A percentile compares a stretch with the other conserved stretches of the same genome.
These are phyloP conservation scores for Hyalella azteca DNA, from an alignment of 2,888 invertebrate genomes.

Conservation along the genomic window DNA sequence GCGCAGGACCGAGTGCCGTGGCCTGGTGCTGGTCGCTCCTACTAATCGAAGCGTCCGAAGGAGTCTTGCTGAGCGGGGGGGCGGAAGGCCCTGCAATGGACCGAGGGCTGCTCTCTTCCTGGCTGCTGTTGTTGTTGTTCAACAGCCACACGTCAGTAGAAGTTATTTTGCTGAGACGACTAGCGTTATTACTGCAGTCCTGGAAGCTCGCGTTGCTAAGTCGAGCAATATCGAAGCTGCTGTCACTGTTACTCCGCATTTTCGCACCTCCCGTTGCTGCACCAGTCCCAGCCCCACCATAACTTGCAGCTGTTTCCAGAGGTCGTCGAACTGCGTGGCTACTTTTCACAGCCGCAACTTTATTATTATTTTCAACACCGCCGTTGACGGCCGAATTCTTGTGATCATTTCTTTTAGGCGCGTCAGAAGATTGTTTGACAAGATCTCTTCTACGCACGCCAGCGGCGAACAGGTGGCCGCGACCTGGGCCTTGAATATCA, in stretches of 20 bases:
- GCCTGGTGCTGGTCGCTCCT: no score
- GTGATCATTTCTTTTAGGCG: no score
- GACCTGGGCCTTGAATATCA: neutral
- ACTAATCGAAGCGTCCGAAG: neutral
- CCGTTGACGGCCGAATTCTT: no score
- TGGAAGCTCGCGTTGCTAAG: slow-evolving; percentile 2
- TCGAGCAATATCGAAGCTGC: neutral
- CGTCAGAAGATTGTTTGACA: neutral
- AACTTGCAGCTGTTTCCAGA: slow-evolving; percentile 11
- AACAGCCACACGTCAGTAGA: neutral
- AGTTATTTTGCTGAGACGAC: slow-evolving; percentile 11
- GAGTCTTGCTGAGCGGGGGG: neutral
- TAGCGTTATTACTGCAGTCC: neutral
- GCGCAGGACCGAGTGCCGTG: no score
- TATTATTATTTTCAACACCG: neutral
- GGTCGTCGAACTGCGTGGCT: slow-evolving; percentile 4
- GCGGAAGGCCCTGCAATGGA: slow-evolving; percentile 2
- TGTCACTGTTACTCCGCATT: slow-evolving; percentile 4
- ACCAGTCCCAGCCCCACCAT: neutral
- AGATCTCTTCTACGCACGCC: neutral
- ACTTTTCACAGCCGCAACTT: neutral
- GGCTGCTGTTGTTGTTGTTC: neutral
- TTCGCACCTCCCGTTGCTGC: neutral
- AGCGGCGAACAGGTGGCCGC: neutral
- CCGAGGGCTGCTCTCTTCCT: neutral